These are phyloP conservation scores for Macroteleia sp. DNA, from an alignment of 2,888 invertebrate genomes.

Conservation along the genomic window DNA sequence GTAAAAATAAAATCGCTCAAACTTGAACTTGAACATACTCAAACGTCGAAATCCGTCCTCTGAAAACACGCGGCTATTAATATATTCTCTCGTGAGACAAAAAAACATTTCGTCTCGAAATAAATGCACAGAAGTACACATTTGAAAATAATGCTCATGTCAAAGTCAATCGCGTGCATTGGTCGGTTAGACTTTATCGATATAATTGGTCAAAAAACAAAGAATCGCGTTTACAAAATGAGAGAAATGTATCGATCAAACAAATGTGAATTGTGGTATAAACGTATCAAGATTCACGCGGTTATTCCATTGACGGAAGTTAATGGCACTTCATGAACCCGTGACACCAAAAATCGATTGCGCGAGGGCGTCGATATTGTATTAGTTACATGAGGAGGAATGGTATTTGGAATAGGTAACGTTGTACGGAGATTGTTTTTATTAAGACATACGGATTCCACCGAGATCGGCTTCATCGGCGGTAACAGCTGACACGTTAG, in stretches of 20 bases:
- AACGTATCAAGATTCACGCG: conserved; percentile 50
- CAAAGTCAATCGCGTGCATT: conserved; percentile 47
- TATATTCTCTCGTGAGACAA: conserved; percentile 16
- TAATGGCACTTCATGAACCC: conserved; percentile 83
- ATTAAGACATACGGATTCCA: conserved; percentile 81
- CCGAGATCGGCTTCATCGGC: conserved; percentile 65
- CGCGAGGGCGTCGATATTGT: conserved; percentile 86
- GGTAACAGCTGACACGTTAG: conserved; percentile 88
- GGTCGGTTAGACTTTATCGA: conserved; percentile 26
- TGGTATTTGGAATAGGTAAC: conserved; percentile 86
- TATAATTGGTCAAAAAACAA: not conserved
- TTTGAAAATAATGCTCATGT: conserved; percentile 62
- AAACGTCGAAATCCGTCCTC: conserved; percentile 32
- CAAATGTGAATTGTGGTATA: too few relatives aligned
- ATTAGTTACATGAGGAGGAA: conserved; percentile 88
- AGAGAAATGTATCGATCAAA: too few relatives aligned
- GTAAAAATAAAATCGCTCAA: conserved; percentile 33
- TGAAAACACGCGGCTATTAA: conserved; percentile 32
- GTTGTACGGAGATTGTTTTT: conserved; percentile 88
- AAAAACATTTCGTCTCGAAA: conserved; percentile 28
- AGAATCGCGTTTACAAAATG: not conserved
- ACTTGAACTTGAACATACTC: conserved; percentile 41
- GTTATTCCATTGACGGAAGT: conserved; percentile 74
- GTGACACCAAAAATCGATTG: conserved; percentile 84
- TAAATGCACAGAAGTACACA: conserved; percentile 51